Evolutionary conservation across 2,113 vertebrate species (phyloP).

Genomic region (Poeciliopsis occidentalis): DNA sequence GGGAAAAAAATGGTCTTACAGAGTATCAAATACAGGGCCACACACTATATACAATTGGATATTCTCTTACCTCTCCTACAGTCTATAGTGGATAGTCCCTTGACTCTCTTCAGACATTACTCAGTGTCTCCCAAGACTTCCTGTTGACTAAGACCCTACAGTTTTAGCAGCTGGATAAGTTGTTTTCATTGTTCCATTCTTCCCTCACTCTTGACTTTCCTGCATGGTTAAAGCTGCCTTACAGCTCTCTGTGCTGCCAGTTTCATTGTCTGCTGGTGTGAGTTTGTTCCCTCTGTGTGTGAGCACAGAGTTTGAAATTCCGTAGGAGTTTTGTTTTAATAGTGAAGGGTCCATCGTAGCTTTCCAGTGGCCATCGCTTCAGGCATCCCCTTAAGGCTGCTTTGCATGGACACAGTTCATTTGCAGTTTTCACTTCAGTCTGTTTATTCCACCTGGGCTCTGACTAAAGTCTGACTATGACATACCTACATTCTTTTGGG

Average conservation of each 20-base stretch:
- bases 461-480: constrained; percentile 40
- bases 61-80: constrained; percentile 28
- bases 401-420: constrained; percentile 33
- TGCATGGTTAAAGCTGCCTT: constrained; percentile 29
- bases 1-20: no score
- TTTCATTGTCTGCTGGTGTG: constrained; percentile 26
- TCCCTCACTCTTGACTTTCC: constrained; percentile 43
- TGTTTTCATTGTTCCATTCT: constrained; percentile 59
- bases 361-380: constrained; percentile 54
- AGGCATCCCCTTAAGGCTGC: constrained; percentile 55
- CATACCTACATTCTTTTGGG: constrained; percentile 28
- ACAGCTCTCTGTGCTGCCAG: constrained; percentile 17
- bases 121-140: constrained; percentile 56
- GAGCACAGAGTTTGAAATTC: constrained; percentile 24
- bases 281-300: constrained; percentile 21
- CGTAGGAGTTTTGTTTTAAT: constrained; percentile 34
- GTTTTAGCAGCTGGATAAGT: constrained; percentile 62
- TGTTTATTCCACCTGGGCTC: constrained; percentile 32
- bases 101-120: constrained; percentile 62
- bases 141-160: constrained; percentile 33
- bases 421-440: constrained; percentile 29
- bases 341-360: constrained; percentile 25
- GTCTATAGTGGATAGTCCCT: constrained; percentile 34
- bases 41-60: constrained; percentile 1
- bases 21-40: not conserved